These are phyloP conservation scores for Rhagoletis pomonella DNA, from an alignment of 1,140 invertebrate genomes.

Conservation along the genomic window DNA sequence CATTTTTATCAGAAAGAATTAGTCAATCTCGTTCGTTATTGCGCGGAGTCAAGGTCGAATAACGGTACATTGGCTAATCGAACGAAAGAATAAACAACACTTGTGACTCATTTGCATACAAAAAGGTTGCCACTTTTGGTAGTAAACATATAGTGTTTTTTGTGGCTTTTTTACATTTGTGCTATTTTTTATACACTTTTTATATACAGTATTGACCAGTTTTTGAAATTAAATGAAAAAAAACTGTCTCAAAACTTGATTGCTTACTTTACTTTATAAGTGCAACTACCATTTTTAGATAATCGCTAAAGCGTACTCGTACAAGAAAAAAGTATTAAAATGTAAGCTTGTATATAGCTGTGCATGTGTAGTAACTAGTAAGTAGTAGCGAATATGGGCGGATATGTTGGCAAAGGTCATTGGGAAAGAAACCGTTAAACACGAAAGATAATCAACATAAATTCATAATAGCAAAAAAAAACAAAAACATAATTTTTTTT, in stretches of 20 bases:
- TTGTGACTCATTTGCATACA: too few relatives aligned
- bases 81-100: too few relatives aligned
- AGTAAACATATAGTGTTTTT: not conserved
- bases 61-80: too few relatives aligned
- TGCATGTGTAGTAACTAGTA: not conserved
- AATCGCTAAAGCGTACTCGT: not conserved
- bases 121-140: too few relatives aligned
- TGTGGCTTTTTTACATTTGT: not conserved
- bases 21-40: too few relatives aligned
- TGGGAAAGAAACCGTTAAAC: not conserved
- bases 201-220: not conserved
- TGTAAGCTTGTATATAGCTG: not conserved
- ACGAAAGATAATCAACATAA: not conserved
- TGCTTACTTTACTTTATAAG: slow-evolving; percentile 7
- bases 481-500: too few relatives aligned
- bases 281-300: not conserved
- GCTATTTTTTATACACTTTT: not conserved
- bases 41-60: too few relatives aligned
- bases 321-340: not conserved
- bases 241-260: not conserved
- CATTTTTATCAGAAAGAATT: too few relatives aligned
- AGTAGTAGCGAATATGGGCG: not conserved
- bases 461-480: not conserved
- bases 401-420: slow-evolving; percentile 32
- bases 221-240: not conserved